A percentile compares a stretch with the other conserved stretches of the same genome.
Evolutionary conservation across 1,140 invertebrate species (phyloP).

Genomic region (Drosophila aff.): DNA sequence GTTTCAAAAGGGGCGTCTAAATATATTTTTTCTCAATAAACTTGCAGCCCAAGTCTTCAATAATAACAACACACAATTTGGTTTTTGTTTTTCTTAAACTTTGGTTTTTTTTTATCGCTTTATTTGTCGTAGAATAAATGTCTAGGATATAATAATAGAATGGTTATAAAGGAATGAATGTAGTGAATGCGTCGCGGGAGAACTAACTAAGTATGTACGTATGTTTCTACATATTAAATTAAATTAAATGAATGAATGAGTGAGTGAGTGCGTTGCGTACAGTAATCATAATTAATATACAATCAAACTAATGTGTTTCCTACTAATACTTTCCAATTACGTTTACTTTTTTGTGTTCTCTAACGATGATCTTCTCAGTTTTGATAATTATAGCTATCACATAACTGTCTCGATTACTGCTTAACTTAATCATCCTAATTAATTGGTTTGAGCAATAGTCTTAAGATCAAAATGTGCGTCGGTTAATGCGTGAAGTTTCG

Average conservation of each 20-base stretch:
- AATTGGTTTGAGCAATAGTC: constrained; percentile 33
- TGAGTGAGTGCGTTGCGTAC: constrained; percentile 18
- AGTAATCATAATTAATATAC: constrained; percentile 21
- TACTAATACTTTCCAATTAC: constrained; percentile 51
- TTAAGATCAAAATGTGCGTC: constrained; percentile 13
- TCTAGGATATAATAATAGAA: constrained; percentile 24
- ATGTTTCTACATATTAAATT: constrained; percentile 3
- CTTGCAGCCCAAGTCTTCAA: neutral
- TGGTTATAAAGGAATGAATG: constrained; percentile 36
- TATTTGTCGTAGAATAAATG: constrained; percentile 22
- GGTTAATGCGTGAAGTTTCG: neutral
- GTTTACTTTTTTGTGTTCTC: constrained; percentile 1
- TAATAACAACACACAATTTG: neutral
- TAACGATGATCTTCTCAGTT: constrained; percentile 4
- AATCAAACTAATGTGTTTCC: constrained; percentile 29
- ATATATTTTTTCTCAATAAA: neutral
- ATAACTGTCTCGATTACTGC: constrained; percentile 19
- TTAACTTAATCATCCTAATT: constrained; percentile 10
- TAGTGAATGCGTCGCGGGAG: constrained; percentile 12
- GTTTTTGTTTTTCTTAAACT: constrained; percentile 14
- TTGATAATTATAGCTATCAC: constrained; percentile 25
- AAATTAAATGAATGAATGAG: constrained; percentile 12
- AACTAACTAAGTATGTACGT: constrained; percentile 8
- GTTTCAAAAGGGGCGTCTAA: too few species aligned
- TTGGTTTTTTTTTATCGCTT: constrained; percentile 32